A percentile compares a stretch with the other conserved stretches of the same genome.
Conservation (phyloP, 2,888 invertebrate genomes). For the Blastobasis adustella region DNA sequence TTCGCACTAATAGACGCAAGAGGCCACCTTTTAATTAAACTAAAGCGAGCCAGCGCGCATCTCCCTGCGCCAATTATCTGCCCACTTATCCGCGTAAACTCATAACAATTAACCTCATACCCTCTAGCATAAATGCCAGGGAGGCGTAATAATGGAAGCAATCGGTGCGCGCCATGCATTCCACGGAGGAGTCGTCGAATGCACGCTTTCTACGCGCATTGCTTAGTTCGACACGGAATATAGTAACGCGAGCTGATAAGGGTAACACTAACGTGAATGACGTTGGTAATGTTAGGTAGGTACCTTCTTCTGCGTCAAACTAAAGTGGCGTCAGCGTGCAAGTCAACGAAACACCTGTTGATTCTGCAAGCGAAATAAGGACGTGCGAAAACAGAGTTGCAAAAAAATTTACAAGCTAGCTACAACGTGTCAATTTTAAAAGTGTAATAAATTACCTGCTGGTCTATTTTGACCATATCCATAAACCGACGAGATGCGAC, state of each 20-base stretch:
- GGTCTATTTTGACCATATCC: conserved; percentile 45
- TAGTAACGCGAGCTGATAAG: neutral
- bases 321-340: conserved; percentile 22
- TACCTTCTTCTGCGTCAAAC: conserved; percentile 6
- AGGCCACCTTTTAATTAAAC: conserved; percentile 17
- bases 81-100: conserved; percentile 1
- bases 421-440: too few relatives aligned
- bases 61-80: conserved; percentile 2
- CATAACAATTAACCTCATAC: conserved; percentile 3
- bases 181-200: neutral
- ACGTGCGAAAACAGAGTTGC: conserved; percentile 4
- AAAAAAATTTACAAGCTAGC: conserved; percentile 13
- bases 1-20: conserved; percentile 16
- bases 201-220: conserved; percentile 3
- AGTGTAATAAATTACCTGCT: conserved; percentile 31
- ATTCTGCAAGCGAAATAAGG: conserved; percentile 18
- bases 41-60: conserved; percentile 12
- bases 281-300: neutral
- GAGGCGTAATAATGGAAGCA: conserved; percentile 2
- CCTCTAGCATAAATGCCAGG: conserved; percentile 4
- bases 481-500: conserved; percentile 25
- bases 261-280: conserved; percentile 6
- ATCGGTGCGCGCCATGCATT: neutral
- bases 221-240: conserved; percentile 12
- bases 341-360: conserved; percentile 39